A percentile compares a stretch with the other conserved stretches of the same genome.
Conservation (phyloP, 2,113 vertebrate species). For the Amphiprion ocellaris region DNA sequence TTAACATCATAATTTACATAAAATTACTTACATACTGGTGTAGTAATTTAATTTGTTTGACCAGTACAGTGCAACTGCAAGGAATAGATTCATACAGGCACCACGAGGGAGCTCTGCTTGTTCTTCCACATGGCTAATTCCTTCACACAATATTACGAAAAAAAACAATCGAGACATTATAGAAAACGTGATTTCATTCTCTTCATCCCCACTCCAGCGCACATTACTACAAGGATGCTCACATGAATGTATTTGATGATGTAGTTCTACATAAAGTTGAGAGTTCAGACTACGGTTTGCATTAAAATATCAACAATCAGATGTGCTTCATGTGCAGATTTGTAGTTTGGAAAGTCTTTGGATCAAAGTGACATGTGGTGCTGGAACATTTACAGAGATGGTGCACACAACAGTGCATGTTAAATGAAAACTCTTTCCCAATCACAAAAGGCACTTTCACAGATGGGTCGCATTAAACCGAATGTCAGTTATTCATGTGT, state of each 20-base stretch:
- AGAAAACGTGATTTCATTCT: slow-evolving; percentile 74
- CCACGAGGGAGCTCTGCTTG: slow-evolving; percentile 83
- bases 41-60: slow-evolving; percentile 97
- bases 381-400: not conserved
- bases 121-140: slow-evolving; percentile 88
- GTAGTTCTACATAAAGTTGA: slow-evolving; percentile 11
- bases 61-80: slow-evolving; percentile 88
- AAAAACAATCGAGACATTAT: slow-evolving; percentile 77
- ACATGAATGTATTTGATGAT: not conserved
- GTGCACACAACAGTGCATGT: not conserved
- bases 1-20: slow-evolving; percentile 98
- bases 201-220: slow-evolving; percentile 18
- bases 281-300: not conserved
- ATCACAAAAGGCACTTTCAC: slow-evolving; percentile 7
- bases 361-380: not conserved
- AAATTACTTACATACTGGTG: slow-evolving; percentile 97
- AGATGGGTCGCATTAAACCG: not conserved
- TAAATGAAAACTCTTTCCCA: not conserved
- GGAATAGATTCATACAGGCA: slow-evolving; percentile 89
- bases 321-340: not conserved
- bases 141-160: slow-evolving; percentile 82
- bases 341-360: not conserved
- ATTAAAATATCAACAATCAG: not conserved
- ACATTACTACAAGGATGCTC: slow-evolving; percentile 13
- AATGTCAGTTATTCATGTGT: slow-evolving; percentile 4